Evolutionary conservation across 2,888 invertebrate species (phyloP).

Genomic region (Oxycera nigricornis): DNA sequence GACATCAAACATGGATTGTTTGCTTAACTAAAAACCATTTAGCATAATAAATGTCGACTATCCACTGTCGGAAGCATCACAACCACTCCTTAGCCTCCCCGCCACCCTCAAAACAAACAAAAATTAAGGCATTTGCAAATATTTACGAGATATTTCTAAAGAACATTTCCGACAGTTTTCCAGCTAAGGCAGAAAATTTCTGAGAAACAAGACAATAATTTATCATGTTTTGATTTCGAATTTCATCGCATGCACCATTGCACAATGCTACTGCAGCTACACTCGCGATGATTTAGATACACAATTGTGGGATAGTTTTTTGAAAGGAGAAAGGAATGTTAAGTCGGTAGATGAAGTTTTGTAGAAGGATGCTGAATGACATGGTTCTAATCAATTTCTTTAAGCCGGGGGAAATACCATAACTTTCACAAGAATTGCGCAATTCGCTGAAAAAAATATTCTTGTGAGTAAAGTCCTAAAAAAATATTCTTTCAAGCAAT

Average conservation of each 20-base stretch:
- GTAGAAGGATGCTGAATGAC: too few species aligned
- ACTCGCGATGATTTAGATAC: not conserved
- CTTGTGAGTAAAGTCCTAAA: too few species aligned
- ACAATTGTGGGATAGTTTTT: not conserved
- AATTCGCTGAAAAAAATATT: too few species aligned
- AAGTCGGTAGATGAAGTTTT: not conserved
- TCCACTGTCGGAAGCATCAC: too few species aligned
- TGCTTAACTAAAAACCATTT: too few species aligned
- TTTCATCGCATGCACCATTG: conserved; percentile 2
- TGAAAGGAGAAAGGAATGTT: not conserved
- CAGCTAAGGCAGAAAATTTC: not conserved
- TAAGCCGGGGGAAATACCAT: too few species aligned
- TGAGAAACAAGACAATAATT: not conserved
- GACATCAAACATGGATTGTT: too few species aligned
- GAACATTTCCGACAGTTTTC: not conserved
- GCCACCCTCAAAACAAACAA: not conserved
- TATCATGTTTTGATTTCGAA: not conserved
- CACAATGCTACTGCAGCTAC: not conserved
- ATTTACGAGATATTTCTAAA: not conserved
- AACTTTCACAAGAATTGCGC: too few species aligned
- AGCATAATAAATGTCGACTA: too few species aligned
- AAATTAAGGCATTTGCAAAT: not conserved
- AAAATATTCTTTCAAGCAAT: too few species aligned
- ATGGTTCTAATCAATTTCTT: too few species aligned
- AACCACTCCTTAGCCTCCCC: too few species aligned